Base-by-base conservation (phyloP, 2,113 vertebrate genomes). In the Oplegnathus fasciatus region DNA sequence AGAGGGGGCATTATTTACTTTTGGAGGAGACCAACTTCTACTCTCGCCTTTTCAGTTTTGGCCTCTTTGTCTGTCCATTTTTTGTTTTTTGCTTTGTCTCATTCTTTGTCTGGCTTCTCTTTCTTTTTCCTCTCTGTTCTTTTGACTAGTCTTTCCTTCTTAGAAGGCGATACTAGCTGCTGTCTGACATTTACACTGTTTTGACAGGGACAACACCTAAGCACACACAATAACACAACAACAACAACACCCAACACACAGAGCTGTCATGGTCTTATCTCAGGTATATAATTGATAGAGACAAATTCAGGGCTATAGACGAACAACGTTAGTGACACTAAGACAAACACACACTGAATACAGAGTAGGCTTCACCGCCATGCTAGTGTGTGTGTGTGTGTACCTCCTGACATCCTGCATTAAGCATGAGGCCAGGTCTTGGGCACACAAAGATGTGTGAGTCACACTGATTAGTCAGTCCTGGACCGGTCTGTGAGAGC, bases 381-480 rank as follows among this genome's bases (percentile, higher is more conserved):
- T 64, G 69, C 6, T 24, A 2, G 52, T 32, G 8, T 28, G 57
- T 58, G 54, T 44, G 75, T 75, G 62, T 58, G 57, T 75, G 50
- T 83, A 68, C 55, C 80, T 71, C 48, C 88, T 89, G 86, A 89
- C 86, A 81, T 74, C 17, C 83, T 90, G 70, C 85, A 91, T 91
- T 87, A 89, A 83, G 78, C 74, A 92, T 86, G 79, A 88, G 83
- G 76, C 82, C 75, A 85, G 77, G 66, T 86, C 72, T 66, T 77
- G 78, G 75, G 71, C 74, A 77, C 61, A 60, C 60, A 84, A 79
- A 78, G 89, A 84, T 81, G 82, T 86, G 78, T 92, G 92, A 92
- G 82, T 89, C 91, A 91, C 89, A 87, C 89, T 90, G 91, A 93
- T 93, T 92, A 92, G 89, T 88, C 80, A 89, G 86, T 77, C 70